phyloP scores from a whole-genome alignment of 2,888 invertebrate species.

The Molorchus minor region DNA sequence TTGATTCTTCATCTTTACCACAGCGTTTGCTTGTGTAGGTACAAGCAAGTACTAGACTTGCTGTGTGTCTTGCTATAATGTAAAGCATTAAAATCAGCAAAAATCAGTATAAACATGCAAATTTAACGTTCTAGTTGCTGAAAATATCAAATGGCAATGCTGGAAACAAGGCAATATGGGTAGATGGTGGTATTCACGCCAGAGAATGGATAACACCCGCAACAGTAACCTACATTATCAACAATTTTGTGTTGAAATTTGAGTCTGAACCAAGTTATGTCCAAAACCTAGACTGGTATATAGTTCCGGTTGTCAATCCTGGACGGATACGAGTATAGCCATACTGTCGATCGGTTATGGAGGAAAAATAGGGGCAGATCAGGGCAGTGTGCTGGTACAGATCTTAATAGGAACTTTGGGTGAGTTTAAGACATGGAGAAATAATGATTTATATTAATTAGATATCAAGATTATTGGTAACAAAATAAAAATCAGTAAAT shows the following conservation, averaged over 20 bases:
- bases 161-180: conserved; percentile 70
- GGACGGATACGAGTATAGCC: conserved; percentile 89
- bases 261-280: conserved; percentile 72
- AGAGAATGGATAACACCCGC: conserved; percentile 91
- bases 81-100: too few relatives aligned
- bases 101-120: too few relatives aligned
- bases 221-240: conserved; percentile 78
- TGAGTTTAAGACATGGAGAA: conserved; percentile 34
- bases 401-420: conserved; percentile 89
- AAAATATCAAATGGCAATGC: conserved; percentile 75
- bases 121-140: conserved; percentile 46
- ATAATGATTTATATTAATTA: not conserved
- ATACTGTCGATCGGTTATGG: conserved; percentile 84
- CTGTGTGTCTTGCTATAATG: too few relatives aligned
- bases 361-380: conserved; percentile 75
- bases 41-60: too few relatives aligned
- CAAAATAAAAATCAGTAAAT: not conserved
- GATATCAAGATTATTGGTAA: too few relatives aligned
- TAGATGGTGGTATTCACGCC: conserved; percentile 76
- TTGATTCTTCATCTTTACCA: too few relatives aligned
- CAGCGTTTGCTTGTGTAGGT: too few relatives aligned
- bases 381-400: conserved; percentile 77
- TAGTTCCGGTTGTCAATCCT: conserved; percentile 82
- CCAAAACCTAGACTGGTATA: conserved; percentile 84
- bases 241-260: conserved; percentile 75